These are phyloP conservation scores for Nymphalis c-album DNA, from an alignment of 2,888 invertebrate genomes.

Conservation along the genomic window DNA sequence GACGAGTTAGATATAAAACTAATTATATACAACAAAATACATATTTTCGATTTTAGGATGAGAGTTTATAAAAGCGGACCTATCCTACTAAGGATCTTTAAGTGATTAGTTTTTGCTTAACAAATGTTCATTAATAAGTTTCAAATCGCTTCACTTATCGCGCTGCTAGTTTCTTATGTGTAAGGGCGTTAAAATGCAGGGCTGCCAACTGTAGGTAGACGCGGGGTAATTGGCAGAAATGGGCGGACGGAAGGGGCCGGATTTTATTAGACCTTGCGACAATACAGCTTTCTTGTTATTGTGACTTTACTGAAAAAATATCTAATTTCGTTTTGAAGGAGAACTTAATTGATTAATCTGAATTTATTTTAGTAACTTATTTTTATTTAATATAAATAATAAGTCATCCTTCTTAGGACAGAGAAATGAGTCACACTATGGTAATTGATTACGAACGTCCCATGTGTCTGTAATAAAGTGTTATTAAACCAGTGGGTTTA, in stretches of 20 bases:
- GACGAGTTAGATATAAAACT: too few species aligned
- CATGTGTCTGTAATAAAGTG: too few species aligned
- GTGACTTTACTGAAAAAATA: constrained; percentile 19
- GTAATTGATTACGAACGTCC: too few species aligned
- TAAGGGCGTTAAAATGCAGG: constrained; percentile 53
- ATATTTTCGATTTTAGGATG: too few species aligned
- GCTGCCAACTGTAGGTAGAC: constrained; percentile 57
- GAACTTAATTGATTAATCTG: not conserved
- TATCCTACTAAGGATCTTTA: too few species aligned
- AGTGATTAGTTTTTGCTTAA: not conserved
- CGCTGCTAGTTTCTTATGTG: constrained; percentile 41
- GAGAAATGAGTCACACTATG: too few species aligned
- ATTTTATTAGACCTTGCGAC: constrained; percentile 39
- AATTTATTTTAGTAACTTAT: not conserved
- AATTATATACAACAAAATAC: too few species aligned
- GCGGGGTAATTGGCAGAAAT: constrained; percentile 56
- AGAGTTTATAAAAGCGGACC: too few species aligned
- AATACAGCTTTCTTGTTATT: constrained; percentile 34
- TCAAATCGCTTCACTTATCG: constrained; percentile 43
- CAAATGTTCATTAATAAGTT: not conserved
- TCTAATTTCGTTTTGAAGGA: constrained; percentile 10
- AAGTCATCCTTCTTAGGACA: too few species aligned
- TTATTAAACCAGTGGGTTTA: too few species aligned
- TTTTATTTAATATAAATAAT: not conserved
- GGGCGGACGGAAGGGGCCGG: constrained; percentile 39